Percentiles rank a stretch among this genome's conserved stretches.
phyloP scores from a whole-genome alignment of 2,888 invertebrate species.

The Hetaerina titia region DNA sequence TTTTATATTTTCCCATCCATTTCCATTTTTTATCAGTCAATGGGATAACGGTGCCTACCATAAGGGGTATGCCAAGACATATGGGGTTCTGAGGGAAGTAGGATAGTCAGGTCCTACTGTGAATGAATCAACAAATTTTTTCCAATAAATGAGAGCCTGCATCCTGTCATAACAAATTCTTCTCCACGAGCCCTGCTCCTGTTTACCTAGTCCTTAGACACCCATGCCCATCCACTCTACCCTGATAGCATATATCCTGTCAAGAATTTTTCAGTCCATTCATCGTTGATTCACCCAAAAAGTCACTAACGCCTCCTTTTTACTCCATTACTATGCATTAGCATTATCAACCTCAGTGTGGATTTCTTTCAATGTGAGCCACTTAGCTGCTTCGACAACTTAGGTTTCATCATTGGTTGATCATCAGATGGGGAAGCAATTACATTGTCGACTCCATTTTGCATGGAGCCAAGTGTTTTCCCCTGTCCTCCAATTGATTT shows the following conservation, averaged over 20 bases:
- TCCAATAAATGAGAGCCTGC: too few relatives aligned
- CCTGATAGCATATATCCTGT: neutral
- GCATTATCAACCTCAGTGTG: neutral
- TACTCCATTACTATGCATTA: neutral
- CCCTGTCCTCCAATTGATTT: conserved; percentile 68
- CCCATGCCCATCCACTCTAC: neutral
- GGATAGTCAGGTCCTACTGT: too few relatives aligned
- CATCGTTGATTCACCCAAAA: neutral
- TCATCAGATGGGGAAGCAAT: conserved; percentile 83
- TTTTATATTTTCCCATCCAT: neutral
- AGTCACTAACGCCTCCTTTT: neutral
- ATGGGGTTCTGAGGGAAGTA: neutral
- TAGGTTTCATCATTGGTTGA: conserved; percentile 69
- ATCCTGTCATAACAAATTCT: too few relatives aligned
- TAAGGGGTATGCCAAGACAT: neutral
- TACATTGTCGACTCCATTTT: conserved; percentile 90
- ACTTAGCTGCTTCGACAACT: neutral
- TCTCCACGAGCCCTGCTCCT: neutral
- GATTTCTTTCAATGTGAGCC: neutral
- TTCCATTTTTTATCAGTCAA: neutral
- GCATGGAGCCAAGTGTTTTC: conserved; percentile 83
- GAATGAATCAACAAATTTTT: too few relatives aligned
- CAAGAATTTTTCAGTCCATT: neutral
- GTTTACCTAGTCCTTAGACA: neutral
- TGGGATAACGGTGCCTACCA: neutral